Percentiles rank a stretch among this genome's conserved stretches.
These are phyloP conservation scores for Lipophrys pholis DNA, from an alignment of 2,113 vertebrate species.

Conservation along the genomic window DNA sequence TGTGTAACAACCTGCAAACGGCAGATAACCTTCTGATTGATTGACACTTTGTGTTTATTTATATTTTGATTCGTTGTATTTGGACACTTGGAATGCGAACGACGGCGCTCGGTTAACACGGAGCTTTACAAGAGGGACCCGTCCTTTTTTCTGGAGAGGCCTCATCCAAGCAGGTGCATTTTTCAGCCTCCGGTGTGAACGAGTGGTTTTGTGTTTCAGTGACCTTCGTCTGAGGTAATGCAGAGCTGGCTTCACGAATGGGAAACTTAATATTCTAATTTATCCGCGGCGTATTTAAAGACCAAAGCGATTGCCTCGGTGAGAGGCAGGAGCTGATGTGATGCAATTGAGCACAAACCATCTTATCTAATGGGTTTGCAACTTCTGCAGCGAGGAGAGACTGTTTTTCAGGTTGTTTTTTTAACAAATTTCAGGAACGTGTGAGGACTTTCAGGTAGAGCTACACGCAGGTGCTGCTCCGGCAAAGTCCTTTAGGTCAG, in stretches of 20 bases:
- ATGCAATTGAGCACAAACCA: not conserved
- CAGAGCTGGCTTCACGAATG: not conserved
- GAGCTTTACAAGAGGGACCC: no score
- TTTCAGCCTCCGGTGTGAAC: not conserved
- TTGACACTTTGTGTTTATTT: no score
- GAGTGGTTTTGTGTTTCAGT: not conserved
- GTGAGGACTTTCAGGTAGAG: not conserved
- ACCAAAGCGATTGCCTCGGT: not conserved
- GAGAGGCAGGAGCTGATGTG: not conserved
- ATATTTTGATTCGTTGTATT: not conserved
- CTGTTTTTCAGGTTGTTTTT: no score
- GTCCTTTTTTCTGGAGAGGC: not conserved
- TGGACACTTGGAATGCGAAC: not conserved
- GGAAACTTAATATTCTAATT: not conserved
- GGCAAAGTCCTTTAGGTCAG: not conserved
- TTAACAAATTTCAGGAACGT: not conserved
- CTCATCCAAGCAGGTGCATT: not conserved
- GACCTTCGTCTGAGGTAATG: not conserved
- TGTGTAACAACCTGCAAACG: no score
- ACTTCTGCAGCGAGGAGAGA: not conserved
- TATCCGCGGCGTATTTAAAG: not conserved
- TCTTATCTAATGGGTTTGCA: not conserved
- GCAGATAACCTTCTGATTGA: no score
- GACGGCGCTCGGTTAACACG: no score
- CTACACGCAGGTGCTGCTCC: not conserved